Conservation (phyloP, 2,113 vertebrate species). For the Diphyllodes magnificus region DNA sequence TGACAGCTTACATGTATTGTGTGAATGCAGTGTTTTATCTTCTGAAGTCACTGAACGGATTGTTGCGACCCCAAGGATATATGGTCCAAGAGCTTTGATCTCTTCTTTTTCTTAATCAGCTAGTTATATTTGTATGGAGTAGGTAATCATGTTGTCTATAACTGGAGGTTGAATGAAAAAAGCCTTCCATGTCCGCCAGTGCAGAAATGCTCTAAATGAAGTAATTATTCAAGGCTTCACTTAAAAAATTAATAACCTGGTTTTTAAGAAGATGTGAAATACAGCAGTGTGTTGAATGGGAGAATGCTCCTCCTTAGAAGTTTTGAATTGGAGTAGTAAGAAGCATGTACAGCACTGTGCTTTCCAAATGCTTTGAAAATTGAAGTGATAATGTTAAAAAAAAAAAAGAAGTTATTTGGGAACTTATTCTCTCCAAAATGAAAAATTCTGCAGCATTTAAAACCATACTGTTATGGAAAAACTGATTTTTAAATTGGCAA, state of each 20-base stretch:
- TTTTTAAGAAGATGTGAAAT: not conserved
- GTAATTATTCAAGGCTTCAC: not conserved
- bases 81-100: not conserved
- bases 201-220: slow-evolving; percentile 9
- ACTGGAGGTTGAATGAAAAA: not conserved
- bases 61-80: not conserved
- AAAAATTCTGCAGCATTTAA: not conserved
- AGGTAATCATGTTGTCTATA: slow-evolving; percentile 6
- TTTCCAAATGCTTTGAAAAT: not conserved
- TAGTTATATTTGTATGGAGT: slow-evolving; percentile 29
- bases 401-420: not conserved
- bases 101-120: slow-evolving; percentile 17
- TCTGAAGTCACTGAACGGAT: not conserved
- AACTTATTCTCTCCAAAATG: not conserved
- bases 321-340: not conserved
- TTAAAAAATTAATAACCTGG: not conserved
- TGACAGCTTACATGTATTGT: slow-evolving; percentile 24
- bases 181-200: not conserved
- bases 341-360: not conserved
- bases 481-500: not conserved
- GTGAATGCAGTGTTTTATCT: slow-evolving; percentile 4
- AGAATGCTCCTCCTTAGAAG: not conserved
- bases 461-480: not conserved
- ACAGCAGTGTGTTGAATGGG: not conserved
- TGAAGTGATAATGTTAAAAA: not conserved